Evolutionary conservation across 2,113 vertebrate species (phyloP).

Genomic region (Poeciliopsis retropinna): DNA sequence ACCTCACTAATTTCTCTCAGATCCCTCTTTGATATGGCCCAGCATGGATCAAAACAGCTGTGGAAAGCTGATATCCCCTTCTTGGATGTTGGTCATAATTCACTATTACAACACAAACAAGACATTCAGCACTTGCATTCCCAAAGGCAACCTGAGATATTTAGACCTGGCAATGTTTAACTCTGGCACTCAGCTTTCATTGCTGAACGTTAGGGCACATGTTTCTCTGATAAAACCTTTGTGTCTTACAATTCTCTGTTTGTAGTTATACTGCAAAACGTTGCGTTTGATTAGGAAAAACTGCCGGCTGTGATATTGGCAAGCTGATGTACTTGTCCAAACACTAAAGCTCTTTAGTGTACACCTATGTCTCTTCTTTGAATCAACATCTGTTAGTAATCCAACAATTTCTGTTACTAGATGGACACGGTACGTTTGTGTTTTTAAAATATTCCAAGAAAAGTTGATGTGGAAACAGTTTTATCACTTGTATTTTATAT

Average conservation of each 20-base stretch:
- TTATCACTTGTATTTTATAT: conserved; percentile 15
- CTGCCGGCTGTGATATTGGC: conserved; percentile 1
- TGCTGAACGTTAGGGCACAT: conserved; percentile 17
- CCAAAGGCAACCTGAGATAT: conserved; percentile 28
- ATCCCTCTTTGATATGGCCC: conserved; percentile 38
- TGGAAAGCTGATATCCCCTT: conserved; percentile 37
- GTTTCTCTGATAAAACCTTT: conserved; percentile 36
- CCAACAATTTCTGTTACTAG: conserved; percentile 29
- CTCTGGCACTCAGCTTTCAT: conserved; percentile 39
- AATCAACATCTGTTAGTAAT: conserved; percentile 67
- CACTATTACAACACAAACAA: conserved; percentile 43
- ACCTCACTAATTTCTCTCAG: conserved; percentile 67
- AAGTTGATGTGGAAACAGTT: conserved; percentile 12
- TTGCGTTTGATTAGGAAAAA: conserved; percentile 27
- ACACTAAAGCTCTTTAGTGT: conserved; percentile 10
- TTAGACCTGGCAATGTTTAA: conserved; percentile 30
- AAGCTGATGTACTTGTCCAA: conserved; percentile 17
- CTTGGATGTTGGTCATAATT: conserved; percentile 29
- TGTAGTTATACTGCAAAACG: conserved; percentile 17
- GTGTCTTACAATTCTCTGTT: conserved; percentile 8
- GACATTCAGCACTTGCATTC: background rate
- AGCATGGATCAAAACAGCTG: conserved; percentile 39
- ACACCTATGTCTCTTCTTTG: conserved; percentile 14
- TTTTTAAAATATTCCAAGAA: conserved; percentile 16
- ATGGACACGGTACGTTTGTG: background rate